These are phyloP conservation scores for Helobdella robusta DNA, from an alignment of 2,888 invertebrate species.

Conservation along the genomic window DNA sequence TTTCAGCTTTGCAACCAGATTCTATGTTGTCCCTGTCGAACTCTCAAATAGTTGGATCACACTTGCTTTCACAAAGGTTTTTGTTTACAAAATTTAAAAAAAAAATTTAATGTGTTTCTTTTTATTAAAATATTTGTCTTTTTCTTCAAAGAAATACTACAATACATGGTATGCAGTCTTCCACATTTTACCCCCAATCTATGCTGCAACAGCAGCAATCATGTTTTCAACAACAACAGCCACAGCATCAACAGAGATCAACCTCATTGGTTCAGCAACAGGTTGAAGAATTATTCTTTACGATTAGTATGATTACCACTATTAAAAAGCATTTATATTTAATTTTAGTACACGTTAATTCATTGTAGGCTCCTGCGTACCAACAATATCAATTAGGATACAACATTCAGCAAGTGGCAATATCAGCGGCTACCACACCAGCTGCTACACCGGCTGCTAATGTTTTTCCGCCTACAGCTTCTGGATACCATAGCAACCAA, in stretches of 20 bases:
- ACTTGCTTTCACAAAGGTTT: constrained; percentile 57
- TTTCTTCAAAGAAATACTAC: constrained; percentile 13
- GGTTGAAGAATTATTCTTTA: no score
- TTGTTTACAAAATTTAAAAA: not conserved
- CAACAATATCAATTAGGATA: constrained; percentile 25
- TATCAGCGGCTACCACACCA: not conserved
- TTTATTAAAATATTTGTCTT: not conserved
- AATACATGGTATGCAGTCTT: constrained; percentile 17
- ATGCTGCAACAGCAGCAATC: constrained; percentile 23
- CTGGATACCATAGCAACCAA: no score
- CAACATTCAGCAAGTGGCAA: constrained; percentile 20
- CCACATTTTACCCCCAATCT: constrained; percentile 19
- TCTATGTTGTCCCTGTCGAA: constrained; percentile 28
- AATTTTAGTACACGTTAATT: no score
- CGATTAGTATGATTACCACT: no score
- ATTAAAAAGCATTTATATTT: no score
- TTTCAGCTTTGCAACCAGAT: constrained; percentile 1
- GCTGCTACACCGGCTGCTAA: constrained; percentile 19
- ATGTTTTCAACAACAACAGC: constrained; percentile 21
- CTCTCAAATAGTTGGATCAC: constrained; percentile 59
- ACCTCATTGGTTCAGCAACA: not conserved
- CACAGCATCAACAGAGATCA: constrained; percentile 18
- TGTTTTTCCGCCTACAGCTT: constrained; percentile 22
- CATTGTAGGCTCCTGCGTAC: no score
- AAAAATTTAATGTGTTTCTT: not conserved